Conservation (phyloP, 2,888 invertebrate genomes). For the Amitus sp. region DNA sequence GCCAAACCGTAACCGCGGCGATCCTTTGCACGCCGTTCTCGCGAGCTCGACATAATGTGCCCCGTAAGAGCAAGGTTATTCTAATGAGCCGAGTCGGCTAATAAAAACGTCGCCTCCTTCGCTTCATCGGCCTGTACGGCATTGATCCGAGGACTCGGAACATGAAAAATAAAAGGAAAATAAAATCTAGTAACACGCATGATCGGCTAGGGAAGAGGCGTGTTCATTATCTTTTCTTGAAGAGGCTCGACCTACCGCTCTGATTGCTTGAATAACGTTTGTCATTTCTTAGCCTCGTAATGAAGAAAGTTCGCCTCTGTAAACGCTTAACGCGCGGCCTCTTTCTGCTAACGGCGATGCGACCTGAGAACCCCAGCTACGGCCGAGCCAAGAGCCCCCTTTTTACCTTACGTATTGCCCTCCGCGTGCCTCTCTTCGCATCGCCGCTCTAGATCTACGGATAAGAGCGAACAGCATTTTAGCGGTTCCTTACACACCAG, state of each 20-base stretch:
- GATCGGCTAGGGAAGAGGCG: no score
- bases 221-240: no score
- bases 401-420: slow-evolving; percentile 58
- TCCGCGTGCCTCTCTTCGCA: slow-evolving; percentile 58
- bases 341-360: slow-evolving; percentile 63
- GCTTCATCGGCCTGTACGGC: no score
- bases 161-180: no score
- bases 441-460: slow-evolving; percentile 65
- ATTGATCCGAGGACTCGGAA: no score
- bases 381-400: slow-evolving; percentile 47
- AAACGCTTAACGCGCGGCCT: slow-evolving; percentile 56
- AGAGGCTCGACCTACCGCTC: slow-evolving; percentile 51
- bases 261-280: slow-evolving; percentile 59
- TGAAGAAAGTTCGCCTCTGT: slow-evolving; percentile 58
- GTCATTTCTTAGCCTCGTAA: slow-evolving; percentile 61
- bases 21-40: slow-evolving; percentile 18
- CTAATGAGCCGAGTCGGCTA: background rate
- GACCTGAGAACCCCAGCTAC: no score
- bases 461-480: slow-evolving; percentile 66
- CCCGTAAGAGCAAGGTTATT: slow-evolving; percentile 9
- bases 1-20: slow-evolving; percentile 59
- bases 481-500: slow-evolving; percentile 67
- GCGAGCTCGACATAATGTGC: background rate
- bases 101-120: no score
- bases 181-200: no score